These are phyloP conservation scores for Orthosia gracilis DNA, from an alignment of 2,888 invertebrate genomes.

Conservation along the genomic window DNA sequence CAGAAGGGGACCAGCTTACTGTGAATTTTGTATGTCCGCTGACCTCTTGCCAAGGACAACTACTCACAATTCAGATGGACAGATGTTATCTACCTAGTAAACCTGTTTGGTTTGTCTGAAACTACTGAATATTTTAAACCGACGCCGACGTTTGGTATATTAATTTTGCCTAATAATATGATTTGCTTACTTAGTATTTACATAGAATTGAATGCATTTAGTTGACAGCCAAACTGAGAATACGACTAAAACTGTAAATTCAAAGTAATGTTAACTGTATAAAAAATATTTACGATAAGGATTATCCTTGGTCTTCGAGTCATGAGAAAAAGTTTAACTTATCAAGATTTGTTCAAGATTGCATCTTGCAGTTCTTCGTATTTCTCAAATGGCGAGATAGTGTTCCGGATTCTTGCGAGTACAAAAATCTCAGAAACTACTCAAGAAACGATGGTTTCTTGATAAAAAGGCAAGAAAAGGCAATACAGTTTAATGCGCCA, in stretches of 20 bases:
- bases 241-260: not conserved
- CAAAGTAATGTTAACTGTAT: not conserved
- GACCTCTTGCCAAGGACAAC: conserved; percentile 71
- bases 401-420: conserved; percentile 42
- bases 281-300: not conserved
- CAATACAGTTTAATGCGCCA: conserved; percentile 67
- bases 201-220: not conserved
- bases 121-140: conserved; percentile 37
- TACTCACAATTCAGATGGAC: conserved; percentile 61
- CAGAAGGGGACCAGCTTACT: conserved; percentile 55
- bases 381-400: conserved; percentile 34
- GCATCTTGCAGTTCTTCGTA: conserved; percentile 32
- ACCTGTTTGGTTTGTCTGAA: conserved; percentile 60
- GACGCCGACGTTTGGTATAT: not conserved
- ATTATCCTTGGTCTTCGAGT: conserved; percentile 13
- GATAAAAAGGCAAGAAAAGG: conserved; percentile 69
- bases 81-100: conserved; percentile 50
- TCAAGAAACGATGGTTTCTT: conserved; percentile 55
- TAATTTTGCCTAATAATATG: not conserved
- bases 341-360: conserved; percentile 27
- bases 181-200: not conserved
- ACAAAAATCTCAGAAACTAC: conserved; percentile 53
- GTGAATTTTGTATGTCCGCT: conserved; percentile 68
- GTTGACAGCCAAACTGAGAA: not conserved
- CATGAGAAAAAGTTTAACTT: conserved; percentile 25